These are phyloP conservation scores for Parus major DNA, from an alignment of 2,113 vertebrate genomes.

Conservation along the genomic window DNA sequence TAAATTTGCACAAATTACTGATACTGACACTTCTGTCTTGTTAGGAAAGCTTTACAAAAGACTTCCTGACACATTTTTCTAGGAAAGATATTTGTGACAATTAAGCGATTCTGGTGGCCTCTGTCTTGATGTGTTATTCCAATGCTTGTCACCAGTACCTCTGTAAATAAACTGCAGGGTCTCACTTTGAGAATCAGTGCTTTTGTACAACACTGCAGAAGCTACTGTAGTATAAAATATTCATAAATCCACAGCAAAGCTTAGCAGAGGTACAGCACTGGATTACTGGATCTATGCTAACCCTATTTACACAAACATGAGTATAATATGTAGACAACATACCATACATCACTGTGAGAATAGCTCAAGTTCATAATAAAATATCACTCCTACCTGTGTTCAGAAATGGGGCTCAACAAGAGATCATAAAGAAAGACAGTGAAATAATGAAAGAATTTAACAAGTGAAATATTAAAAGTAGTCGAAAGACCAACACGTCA, in stretches of 20 bases:
- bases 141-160: neutral
- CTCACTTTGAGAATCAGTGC: neutral
- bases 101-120: neutral
- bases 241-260: constrained; percentile 4
- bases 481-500: neutral
- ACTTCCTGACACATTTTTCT: neutral
- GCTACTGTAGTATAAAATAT: neutral
- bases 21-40: neutral
- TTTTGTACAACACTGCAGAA: neutral
- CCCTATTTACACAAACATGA: constrained; percentile 9
- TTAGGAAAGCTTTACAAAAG: neutral
- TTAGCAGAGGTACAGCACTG: neutral
- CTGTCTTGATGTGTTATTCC: neutral
- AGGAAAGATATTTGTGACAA: neutral
- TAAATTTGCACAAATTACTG: neutral
- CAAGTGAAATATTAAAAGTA: neutral
- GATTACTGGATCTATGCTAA: constrained; percentile 39
- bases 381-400: neutral
- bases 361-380: neutral
- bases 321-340: neutral
- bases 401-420: neutral
- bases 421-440: neutral
- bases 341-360: neutral
- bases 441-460: neutral
- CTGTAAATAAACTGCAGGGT: neutral